phyloP scores from a whole-genome alignment of 2,797 vertebrate species.

The Cossypha caffra region DNA sequence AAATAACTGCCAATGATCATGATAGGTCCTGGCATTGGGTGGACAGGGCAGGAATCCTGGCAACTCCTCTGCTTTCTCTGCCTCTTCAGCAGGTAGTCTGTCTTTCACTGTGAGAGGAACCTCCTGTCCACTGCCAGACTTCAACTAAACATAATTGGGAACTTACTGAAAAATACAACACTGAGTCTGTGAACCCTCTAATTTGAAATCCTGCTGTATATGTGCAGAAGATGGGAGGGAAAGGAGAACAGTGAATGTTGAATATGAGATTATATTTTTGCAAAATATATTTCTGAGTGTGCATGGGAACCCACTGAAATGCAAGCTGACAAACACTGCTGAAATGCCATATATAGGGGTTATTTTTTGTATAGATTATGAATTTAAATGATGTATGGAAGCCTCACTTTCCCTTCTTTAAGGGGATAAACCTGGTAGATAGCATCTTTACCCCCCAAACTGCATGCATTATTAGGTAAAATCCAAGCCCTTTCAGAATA shows the following conservation, averaged over 20 bases:
- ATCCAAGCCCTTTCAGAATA: not conserved
- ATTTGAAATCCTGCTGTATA: not conserved
- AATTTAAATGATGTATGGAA: not conserved
- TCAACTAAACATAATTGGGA: not conserved
- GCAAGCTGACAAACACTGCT: not conserved
- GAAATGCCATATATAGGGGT: not conserved
- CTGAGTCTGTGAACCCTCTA: not conserved
- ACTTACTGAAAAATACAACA: not conserved
- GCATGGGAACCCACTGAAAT: not conserved
- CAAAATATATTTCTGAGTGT: not conserved
- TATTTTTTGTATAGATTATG: not conserved
- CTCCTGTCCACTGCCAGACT: not conserved
- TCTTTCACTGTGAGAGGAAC: not conserved
- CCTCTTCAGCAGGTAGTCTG: not conserved
- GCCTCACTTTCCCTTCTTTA: not conserved
- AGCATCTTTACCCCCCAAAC: not conserved
- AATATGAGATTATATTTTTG: not conserved
- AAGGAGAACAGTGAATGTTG: not conserved
- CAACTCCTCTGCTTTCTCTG: not conserved
- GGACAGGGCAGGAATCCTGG: not conserved
- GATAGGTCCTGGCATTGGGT: not conserved
- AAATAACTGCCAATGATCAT: not conserved
- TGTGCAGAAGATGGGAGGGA: not conserved
- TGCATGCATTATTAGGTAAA: not conserved
- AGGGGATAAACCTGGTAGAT: not conserved